phyloP scores from a whole-genome alignment of 2,113 vertebrate species.

The Ariopsis seemanni region DNA sequence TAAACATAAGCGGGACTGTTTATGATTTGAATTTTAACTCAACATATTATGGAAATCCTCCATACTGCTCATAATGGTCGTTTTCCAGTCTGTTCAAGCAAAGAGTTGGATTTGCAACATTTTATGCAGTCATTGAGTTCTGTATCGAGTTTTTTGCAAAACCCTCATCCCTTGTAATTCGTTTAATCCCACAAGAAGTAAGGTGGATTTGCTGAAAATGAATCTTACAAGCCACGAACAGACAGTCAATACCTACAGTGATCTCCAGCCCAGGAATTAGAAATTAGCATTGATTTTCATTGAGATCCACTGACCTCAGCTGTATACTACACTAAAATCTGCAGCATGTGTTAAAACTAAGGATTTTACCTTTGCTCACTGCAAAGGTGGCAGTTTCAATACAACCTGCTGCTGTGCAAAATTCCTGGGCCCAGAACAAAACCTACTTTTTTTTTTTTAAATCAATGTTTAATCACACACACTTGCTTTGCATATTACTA shows the following conservation, averaged over 20 bases:
- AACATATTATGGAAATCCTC: too few species aligned
- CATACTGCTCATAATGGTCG: not conserved
- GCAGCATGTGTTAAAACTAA: not conserved
- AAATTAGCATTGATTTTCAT: conserved; percentile 17
- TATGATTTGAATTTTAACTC: too few species aligned
- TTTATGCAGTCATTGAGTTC: not conserved
- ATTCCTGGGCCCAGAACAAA: not conserved
- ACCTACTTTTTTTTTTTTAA: not conserved
- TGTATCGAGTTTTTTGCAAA: not conserved
- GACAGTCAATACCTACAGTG: conserved; percentile 5
- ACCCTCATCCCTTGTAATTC: not conserved
- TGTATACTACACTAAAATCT: not conserved
- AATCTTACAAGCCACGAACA: conserved; percentile 16
- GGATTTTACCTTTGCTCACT: not conserved
- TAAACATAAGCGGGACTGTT: too few species aligned
- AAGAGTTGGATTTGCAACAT: not conserved
- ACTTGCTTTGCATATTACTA: conserved; percentile 3
- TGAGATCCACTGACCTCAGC: not conserved
- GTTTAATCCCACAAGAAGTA: not conserved
- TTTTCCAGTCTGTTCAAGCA: conserved; percentile 2
- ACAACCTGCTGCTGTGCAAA: not conserved
- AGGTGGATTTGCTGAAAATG: not conserved
- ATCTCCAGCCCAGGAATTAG: not conserved
- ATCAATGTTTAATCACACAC: not conserved
- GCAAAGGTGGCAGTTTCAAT: not conserved